Evolutionary conservation across 2,797 vertebrate species (phyloP), one percentile per base, ranked within the genome.

Genomic region (Pempheris klunzingeri): DNA sequence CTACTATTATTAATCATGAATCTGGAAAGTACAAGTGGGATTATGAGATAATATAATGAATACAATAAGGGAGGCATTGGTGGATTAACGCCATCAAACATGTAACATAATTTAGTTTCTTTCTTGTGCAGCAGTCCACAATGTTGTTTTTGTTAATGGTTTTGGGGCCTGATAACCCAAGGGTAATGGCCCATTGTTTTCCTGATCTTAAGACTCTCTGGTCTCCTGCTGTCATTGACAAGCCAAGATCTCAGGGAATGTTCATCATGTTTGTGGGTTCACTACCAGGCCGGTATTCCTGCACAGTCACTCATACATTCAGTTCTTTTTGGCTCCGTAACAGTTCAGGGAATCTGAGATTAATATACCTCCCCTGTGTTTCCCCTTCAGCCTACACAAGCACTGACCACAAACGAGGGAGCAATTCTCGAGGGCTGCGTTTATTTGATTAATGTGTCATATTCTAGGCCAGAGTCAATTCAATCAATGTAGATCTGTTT

Each of bases 121-220:
- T 83, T 74, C 72, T 67, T 77, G 68, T 77, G 77, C 63, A 41
- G 32, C 26, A 34, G 60, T 83, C 52, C 39, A 53, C 65, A 61
- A n/a, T 73, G 60, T 82, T 93, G 80, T 85, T 92, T 92, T 87
- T 88, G 74, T 80, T 83, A 82, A 73, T 59, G 71, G 75, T 74
- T 74, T 66, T 74, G 63, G 65, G 69, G 68, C 47, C 84, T 78
- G 89, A 92, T 90, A 93, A 88, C 86, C 78, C 26, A 30, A 68
- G 69, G 65, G 75, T 88, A 92, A 90, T 86, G 78, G 82, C 65
- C 89, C 67, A 90, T 94, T 93, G 89, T 92, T 90, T 92, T 81
- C 67, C 71, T 83, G 82, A 90, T 90, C 74, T 84, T 77, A 80
- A 39, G 17, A 75, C 71, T 87, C 49, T 28, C 60, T 41, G 77